phyloP scores from a whole-genome alignment of 1,140 invertebrate species.

The Lepidostoma basale region DNA sequence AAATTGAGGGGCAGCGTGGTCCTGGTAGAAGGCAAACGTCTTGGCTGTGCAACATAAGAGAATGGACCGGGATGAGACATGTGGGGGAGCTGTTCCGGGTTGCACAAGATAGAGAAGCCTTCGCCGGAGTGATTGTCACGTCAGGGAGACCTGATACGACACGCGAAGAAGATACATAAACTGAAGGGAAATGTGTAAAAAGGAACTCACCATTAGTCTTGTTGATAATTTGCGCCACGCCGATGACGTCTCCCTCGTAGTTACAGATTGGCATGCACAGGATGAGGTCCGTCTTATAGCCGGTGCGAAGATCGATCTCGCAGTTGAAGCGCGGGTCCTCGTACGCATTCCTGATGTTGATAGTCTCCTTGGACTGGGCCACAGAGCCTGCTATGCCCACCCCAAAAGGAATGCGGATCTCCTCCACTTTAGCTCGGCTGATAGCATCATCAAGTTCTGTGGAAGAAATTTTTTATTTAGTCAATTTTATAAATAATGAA shows the following conservation, averaged over 20 bases:
- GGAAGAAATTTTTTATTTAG: neutral
- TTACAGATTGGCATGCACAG: slow-evolving; percentile 96
- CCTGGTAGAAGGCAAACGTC: too few species aligned
- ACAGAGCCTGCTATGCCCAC: slow-evolving; percentile 89
- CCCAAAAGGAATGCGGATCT: slow-evolving; percentile 87
- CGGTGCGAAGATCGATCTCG: slow-evolving; percentile 88
- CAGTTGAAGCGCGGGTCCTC: slow-evolving; percentile 85
- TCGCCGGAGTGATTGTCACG: too few species aligned
- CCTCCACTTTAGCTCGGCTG: slow-evolving; percentile 72
- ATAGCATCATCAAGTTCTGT: slow-evolving; percentile 78
- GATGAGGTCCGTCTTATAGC: slow-evolving; percentile 90
- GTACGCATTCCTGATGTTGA: slow-evolving; percentile 92
- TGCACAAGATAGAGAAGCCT: too few species aligned
- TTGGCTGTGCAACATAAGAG: too few species aligned
- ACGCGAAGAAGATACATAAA: too few species aligned
- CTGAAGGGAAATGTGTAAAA: too few species aligned
- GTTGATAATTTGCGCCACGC: slow-evolving; percentile 96
- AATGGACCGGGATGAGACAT: too few species aligned
- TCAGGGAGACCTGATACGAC: too few species aligned
- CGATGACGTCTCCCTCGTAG: slow-evolving; percentile 93
- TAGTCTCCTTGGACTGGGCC: slow-evolving; percentile 83
- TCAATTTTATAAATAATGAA: too few species aligned
- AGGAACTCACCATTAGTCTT: slow-evolving; percentile 77
- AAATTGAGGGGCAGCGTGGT: too few species aligned
- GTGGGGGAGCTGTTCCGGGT: too few species aligned